Conservation (phyloP, 1,140 invertebrate genomes). For the Apis laboriosa region DNA sequence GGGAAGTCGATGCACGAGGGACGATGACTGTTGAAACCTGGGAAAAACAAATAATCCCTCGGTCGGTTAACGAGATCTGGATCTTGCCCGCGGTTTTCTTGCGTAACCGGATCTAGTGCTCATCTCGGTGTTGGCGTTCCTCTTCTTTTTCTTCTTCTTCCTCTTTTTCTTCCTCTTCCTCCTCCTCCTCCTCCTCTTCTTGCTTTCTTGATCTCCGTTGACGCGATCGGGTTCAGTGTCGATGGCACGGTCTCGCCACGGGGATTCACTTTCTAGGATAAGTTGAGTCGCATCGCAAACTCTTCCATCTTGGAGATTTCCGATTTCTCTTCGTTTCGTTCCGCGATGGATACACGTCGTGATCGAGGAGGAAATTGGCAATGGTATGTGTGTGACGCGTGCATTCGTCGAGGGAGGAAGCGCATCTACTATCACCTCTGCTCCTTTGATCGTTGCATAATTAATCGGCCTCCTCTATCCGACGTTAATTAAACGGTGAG, state of each 20-base stretch:
- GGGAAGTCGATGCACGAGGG: neutral
- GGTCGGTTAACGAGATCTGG: constrained; percentile 71
- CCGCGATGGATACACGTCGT: no score
- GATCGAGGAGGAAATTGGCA: no score
- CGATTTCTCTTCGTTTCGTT: no score
- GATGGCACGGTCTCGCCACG: constrained; percentile 30
- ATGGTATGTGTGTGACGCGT: constrained; percentile 3
- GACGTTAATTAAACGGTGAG: neutral
- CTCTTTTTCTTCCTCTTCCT: neutral
- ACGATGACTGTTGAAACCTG: constrained; percentile 54
- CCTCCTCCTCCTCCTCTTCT: neutral
- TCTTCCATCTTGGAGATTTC: constrained; percentile 30
- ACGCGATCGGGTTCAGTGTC: constrained; percentile 42
- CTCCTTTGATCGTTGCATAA: neutral
- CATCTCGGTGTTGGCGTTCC: constrained; percentile 43
- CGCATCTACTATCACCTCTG: no score
- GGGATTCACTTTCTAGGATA: constrained; percentile 53
- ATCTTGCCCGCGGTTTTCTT: constrained; percentile 67
- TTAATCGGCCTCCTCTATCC: neutral
- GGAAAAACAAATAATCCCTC: constrained; percentile 64
- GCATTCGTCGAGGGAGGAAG: no score
- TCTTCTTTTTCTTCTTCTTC: constrained; percentile 2
- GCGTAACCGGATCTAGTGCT: constrained; percentile 67
- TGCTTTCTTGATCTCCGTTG: constrained; percentile 15
- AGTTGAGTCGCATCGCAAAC: constrained; percentile 24